These are phyloP conservation scores for Craniophora ligustri DNA, from an alignment of 2,888 invertebrate species.

Conservation along the genomic window DNA sequence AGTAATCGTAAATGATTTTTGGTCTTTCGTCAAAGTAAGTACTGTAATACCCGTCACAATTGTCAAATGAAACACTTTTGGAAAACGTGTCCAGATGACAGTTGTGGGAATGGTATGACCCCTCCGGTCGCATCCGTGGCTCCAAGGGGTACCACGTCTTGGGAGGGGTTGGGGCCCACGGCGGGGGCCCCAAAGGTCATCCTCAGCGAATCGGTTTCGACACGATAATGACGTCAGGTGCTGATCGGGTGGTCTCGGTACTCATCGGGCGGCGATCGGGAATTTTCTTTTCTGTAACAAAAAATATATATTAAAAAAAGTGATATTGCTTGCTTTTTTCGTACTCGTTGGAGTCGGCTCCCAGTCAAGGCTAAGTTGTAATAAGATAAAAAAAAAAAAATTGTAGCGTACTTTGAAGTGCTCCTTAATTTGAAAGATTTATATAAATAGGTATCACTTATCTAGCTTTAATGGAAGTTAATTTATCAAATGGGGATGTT, in stretches of 20 bases:
- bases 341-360: too few relatives aligned
- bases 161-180: constrained; percentile 84
- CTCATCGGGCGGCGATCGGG: constrained; percentile 91
- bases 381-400: too few relatives aligned
- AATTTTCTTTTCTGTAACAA: constrained; percentile 78
- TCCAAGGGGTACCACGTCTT: constrained; percentile 72
- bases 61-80: constrained; percentile 74
- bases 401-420: too few relatives aligned
- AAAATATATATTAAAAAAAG: background rate
- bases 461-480: too few relatives aligned
- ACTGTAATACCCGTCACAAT: constrained; percentile 79
- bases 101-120: constrained; percentile 67
- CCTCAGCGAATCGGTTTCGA: constrained; percentile 88
- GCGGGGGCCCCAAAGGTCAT: constrained; percentile 84
- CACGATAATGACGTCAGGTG: constrained; percentile 95
- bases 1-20: constrained; percentile 78
- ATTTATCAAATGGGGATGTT: too few relatives aligned
- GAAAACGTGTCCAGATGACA: constrained; percentile 67
- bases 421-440: too few relatives aligned
- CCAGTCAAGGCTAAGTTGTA: too few relatives aligned
- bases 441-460: too few relatives aligned
- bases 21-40: constrained; percentile 79
- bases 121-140: constrained; percentile 76
- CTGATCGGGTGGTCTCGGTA: constrained; percentile 95
- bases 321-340: too few relatives aligned